These are phyloP conservation scores for Lynx canadensis DNA, from an alignment of 2,113 vertebrate species.

Conservation along the genomic window DNA sequence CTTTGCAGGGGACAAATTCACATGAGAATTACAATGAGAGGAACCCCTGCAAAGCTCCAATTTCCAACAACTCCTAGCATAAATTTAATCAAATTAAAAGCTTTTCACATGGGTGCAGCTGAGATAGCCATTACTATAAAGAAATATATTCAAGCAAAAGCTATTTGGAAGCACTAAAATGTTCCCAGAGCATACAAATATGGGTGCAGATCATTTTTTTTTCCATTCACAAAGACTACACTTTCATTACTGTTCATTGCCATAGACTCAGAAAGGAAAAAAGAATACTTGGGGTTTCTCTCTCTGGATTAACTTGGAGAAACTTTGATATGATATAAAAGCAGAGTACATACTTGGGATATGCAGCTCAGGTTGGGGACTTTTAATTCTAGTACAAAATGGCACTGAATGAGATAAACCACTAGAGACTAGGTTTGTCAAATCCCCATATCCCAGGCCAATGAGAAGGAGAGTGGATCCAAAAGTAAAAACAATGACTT, in stretches of 20 bases:
- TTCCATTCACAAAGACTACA: conserved; percentile 40
- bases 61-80: conserved; percentile 59
- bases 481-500: not conserved
- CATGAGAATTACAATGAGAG: conserved; percentile 62
- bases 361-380: not conserved
- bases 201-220: conserved; percentile 32
- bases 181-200: not conserved
- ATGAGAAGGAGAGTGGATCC: not conserved
- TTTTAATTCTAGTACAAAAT: conserved; percentile 14
- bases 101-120: conserved; percentile 52
- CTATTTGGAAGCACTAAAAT: not conserved
- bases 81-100: conserved; percentile 77
- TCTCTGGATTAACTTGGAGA: not conserved
- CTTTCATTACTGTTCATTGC: not conserved
- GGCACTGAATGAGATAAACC: not conserved
- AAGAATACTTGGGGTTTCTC: not conserved
- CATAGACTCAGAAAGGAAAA: not conserved
- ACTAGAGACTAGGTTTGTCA: not conserved
- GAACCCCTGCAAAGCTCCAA: conserved; percentile 41
- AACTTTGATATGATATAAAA: not conserved
- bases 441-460: not conserved
- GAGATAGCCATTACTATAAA: conserved; percentile 48
- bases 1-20: conserved; percentile 62
- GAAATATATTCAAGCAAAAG: conserved; percentile 53
- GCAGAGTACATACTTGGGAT: not conserved